phyloP scores from a whole-genome alignment of 2,113 vertebrate species.

The Neomonachus schauinslandi region DNA sequence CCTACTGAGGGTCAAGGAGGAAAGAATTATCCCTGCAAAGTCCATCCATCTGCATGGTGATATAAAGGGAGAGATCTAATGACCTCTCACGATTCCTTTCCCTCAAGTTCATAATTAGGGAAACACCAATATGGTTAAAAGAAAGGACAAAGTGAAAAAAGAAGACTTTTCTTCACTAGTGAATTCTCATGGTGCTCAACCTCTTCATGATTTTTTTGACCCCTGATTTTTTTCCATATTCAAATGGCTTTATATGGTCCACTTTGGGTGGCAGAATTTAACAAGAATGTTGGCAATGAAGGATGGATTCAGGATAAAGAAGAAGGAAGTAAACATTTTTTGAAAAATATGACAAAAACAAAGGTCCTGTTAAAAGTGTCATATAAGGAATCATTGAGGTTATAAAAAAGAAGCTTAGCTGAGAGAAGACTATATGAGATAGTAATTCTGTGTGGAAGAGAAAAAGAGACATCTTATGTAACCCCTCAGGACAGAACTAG shows the following conservation, averaged over 20 bases:
- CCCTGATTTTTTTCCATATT: not conserved
- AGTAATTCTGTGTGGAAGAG: not conserved
- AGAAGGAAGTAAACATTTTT: constrained; percentile 17
- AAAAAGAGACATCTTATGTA: not conserved
- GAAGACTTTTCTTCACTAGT: not conserved
- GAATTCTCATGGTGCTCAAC: not conserved
- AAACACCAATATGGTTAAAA: not conserved
- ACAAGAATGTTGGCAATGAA: not conserved
- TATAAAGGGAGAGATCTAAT: not conserved
- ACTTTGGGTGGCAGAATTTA: constrained; percentile 28
- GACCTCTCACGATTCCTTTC: not conserved
- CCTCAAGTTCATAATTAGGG: not conserved
- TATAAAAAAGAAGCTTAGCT: not conserved
- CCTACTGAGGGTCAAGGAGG: not conserved
- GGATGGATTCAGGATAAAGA: not conserved
- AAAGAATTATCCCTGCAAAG: not conserved
- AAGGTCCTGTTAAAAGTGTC: not conserved
- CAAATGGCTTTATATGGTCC: not conserved
- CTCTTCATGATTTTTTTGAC: not conserved
- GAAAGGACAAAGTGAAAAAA: not conserved
- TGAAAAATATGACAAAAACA: not conserved
- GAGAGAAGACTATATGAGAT: not conserved
- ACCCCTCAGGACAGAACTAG: not conserved
- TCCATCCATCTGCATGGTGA: not conserved
- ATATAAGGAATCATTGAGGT: not conserved